Base-by-base conservation (phyloP, 2,888 invertebrate species). In the Orthonevra nobilis region DNA sequence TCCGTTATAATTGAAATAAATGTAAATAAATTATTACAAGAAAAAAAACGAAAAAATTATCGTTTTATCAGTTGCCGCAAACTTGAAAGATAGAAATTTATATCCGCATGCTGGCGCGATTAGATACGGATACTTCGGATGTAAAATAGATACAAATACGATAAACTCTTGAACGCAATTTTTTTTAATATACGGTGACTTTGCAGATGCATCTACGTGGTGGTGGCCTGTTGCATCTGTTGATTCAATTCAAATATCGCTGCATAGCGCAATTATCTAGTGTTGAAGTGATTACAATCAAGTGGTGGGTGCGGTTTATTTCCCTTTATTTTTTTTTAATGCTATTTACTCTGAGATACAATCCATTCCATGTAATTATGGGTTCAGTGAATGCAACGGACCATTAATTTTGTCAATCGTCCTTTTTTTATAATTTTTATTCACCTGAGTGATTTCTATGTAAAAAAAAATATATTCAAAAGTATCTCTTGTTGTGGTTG, bases 271-370 rank as follows among this genome's bases (percentile, higher is more conserved):
- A 10, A 7, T 38, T 14, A 28, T 17, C 9, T 64, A 42, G 34
- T 36, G 30, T 23, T 36, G 7, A 10, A 38, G 52, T 52, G 68
- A 60, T 50, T 52, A 42, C 1, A 42, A 17, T 23, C 32, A 12
- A 36, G 12, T 34, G 23, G 15, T 44, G 42, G 63, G 61, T 70
- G 70, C 46, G 44, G 52, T 63, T 38, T n/a, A n/a, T n/a, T n/a
- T n/a, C n/a, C n/a, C n/a, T 30, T 69, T 60, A 50, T 32, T 58
- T 23, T 23, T 23, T 5, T 4, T 23, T 23, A 3, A 23, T 23
- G 5, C 23, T n/a, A 23, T 30, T 14, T 44, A 44, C 36, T 48
- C 30, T 54, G 14, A 26, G 46, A 68, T 60, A 52, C 17, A 44
- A 50, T 44, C 19, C 48, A 48, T 38, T 20, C 30, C 12, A 19